Evolutionary conservation across 2,888 invertebrate genomes (phyloP).

Genomic region (Drosophila recens): DNA sequence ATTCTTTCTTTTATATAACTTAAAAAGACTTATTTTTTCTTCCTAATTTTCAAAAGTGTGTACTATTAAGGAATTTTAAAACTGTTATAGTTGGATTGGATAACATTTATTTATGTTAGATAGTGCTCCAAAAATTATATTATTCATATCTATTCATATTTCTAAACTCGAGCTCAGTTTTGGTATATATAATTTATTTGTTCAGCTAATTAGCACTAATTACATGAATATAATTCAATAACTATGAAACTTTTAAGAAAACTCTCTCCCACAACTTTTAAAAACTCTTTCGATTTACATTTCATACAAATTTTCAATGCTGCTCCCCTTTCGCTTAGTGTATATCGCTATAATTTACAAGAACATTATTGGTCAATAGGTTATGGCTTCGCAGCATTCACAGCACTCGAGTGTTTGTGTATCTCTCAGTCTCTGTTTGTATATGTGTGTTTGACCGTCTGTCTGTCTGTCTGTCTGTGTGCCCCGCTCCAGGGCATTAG

Average conservation of each 20-base stretch:
- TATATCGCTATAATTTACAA: slow-evolving; percentile 44
- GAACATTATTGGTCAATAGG: slow-evolving; percentile 61
- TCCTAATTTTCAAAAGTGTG: too few relatives aligned
- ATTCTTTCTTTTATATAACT: too few relatives aligned
- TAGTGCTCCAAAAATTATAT: too few relatives aligned
- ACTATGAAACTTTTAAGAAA: not conserved
- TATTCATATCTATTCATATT: not conserved
- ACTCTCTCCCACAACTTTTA: not conserved
- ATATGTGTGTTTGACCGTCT: slow-evolving; percentile 8
- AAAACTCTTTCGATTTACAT: not conserved
- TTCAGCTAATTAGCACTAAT: not conserved
- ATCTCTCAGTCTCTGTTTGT: slow-evolving; percentile 1
- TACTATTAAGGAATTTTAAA: too few relatives aligned
- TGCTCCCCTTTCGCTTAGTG: slow-evolving; percentile 18
- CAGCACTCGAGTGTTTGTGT: slow-evolving; percentile 6
- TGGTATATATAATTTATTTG: not conserved
- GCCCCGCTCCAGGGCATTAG: slow-evolving; percentile 48
- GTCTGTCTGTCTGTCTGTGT: slow-evolving; percentile 19
- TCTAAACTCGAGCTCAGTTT: not conserved
- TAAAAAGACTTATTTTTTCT: too few relatives aligned
- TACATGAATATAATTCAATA: not conserved
- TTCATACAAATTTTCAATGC: not conserved
- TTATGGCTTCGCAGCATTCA: slow-evolving; percentile 40
- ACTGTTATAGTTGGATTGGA: too few relatives aligned
- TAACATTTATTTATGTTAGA: too few relatives aligned